These are phyloP conservation scores for Leptinotarsa rubiginosa DNA, from an alignment of 2,888 invertebrate species.

Conservation along the genomic window DNA sequence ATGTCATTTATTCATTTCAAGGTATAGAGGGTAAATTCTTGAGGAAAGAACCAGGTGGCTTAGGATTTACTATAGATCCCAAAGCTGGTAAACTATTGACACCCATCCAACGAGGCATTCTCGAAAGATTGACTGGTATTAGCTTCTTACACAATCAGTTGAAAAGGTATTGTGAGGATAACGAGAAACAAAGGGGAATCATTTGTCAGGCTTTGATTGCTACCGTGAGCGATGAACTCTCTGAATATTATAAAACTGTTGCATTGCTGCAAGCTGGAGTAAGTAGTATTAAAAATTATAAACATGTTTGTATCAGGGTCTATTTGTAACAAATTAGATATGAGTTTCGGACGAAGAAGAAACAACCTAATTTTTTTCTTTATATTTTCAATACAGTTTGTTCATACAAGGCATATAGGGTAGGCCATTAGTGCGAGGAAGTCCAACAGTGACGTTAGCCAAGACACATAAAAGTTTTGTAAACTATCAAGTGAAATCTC, in stretches of 20 bases:
- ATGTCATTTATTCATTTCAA: conserved; percentile 75
- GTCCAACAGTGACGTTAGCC: too few species aligned
- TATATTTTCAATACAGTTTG: too few species aligned
- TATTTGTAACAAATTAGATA: too few species aligned
- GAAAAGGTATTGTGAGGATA: conserved; percentile 81
- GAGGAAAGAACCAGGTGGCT: conserved; percentile 73
- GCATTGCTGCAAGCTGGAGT: conserved; percentile 90
- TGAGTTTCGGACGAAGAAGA: too few species aligned
- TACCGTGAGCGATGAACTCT: conserved; percentile 85
- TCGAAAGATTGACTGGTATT: conserved; percentile 84
- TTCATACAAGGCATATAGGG: too few species aligned
- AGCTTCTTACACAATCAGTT: conserved; percentile 85
- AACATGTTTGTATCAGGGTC: too few species aligned
- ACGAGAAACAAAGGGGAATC: conserved; percentile 75
- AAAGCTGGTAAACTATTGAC: conserved; percentile 70
- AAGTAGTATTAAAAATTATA: conserved; percentile 49
- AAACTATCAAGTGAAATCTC: too few species aligned
- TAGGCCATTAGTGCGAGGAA: too few species aligned
- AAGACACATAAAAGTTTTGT: too few species aligned
- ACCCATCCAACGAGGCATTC: conserved; percentile 70
- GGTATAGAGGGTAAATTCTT: conserved; percentile 87
- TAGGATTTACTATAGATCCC: conserved; percentile 73
- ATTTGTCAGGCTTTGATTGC: conserved; percentile 89
- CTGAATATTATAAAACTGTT: conserved; percentile 88
- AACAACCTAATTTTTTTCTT: too few species aligned